phyloP scores from a whole-genome alignment of 1,140 invertebrate species.

The Aradophagus sp. region DNA sequence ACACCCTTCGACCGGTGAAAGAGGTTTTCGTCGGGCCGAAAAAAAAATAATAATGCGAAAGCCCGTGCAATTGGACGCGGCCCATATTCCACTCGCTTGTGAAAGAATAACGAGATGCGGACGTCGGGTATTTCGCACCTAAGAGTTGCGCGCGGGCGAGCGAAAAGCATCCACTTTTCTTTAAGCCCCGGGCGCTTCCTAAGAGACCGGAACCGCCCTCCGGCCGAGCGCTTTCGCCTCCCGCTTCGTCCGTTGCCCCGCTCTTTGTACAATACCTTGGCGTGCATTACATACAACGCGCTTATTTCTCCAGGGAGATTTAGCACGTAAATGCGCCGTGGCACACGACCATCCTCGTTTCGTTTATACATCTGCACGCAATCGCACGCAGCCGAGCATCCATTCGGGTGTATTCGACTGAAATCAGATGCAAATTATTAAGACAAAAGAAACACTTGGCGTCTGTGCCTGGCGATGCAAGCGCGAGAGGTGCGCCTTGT shows the following conservation, averaged over 20 bases:
- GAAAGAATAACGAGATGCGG: slow-evolving; percentile 63
- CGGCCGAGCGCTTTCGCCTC: slow-evolving; percentile 30
- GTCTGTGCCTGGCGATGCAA: no score
- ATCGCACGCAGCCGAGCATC: slow-evolving; percentile 35
- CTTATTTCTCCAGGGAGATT: slow-evolving; percentile 72
- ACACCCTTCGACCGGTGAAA: no score
- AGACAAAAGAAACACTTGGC: slow-evolving; percentile 36
- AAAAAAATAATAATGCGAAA: no score
- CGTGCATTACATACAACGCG: slow-evolving; percentile 68
- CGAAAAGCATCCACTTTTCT: slow-evolving; percentile 42
- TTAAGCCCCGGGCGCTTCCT: slow-evolving; percentile 37
- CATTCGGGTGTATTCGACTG: slow-evolving; percentile 26
- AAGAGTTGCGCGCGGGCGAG: slow-evolving; percentile 38
- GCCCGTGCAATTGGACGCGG: no score
- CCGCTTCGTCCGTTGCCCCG: slow-evolving; percentile 37
- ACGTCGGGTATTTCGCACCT: slow-evolving; percentile 57
- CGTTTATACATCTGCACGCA: slow-evolving; percentile 46
- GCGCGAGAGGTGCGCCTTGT: no score
- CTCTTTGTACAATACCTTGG: slow-evolving; percentile 63
- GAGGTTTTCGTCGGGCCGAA: no score
- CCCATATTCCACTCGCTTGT: slow-evolving; percentile 54
- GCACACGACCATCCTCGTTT: slow-evolving; percentile 55
- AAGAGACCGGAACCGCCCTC: slow-evolving; percentile 42
- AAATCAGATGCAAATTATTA: slow-evolving; percentile 18
- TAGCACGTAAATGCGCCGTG: slow-evolving; percentile 65